A percentile compares a stretch with the other conserved stretches of the same genome.
Evolutionary conservation across 2,113 vertebrate genomes (phyloP).

Genomic region (Struthidea cinerea): DNA sequence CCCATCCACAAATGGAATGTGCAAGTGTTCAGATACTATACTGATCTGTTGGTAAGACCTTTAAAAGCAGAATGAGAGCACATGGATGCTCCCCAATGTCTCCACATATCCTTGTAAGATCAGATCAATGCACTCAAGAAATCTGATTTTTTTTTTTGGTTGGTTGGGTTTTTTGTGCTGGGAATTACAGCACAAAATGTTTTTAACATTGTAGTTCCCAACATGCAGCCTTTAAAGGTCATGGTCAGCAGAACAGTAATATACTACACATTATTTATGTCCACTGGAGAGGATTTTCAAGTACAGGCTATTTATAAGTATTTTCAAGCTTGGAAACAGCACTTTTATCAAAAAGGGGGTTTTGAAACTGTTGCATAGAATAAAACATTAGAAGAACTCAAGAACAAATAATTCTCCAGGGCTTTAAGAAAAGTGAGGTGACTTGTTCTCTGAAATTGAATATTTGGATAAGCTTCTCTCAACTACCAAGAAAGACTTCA

Average conservation of each 20-base stretch:
- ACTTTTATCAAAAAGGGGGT: neutral
- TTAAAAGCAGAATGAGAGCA: neutral
- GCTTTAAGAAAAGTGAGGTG: neutral
- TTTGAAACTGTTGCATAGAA: neutral
- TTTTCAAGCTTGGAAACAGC: neutral
- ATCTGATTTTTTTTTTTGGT: neutral
- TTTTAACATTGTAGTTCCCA: neutral
- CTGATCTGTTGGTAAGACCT: neutral
- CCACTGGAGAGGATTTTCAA: neutral
- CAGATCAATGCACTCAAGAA: neutral
- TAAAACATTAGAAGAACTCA: neutral
- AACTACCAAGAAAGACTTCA: neutral
- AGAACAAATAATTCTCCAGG: neutral
- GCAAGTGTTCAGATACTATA: neutral
- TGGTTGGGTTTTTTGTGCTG: no score
- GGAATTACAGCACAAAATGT: neutral
- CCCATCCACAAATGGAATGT: neutral
- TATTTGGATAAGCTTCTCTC: neutral
- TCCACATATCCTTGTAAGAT: neutral
- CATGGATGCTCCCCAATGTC: fast-evolving
- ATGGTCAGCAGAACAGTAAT: neutral
- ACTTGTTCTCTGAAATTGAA: neutral
- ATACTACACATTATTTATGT: neutral
- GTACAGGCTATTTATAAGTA: neutral
- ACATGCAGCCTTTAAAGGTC: neutral